Evolutionary conservation across 1,140 invertebrate genomes (phyloP).

Genomic region (Drosophila kepulauana): DNA sequence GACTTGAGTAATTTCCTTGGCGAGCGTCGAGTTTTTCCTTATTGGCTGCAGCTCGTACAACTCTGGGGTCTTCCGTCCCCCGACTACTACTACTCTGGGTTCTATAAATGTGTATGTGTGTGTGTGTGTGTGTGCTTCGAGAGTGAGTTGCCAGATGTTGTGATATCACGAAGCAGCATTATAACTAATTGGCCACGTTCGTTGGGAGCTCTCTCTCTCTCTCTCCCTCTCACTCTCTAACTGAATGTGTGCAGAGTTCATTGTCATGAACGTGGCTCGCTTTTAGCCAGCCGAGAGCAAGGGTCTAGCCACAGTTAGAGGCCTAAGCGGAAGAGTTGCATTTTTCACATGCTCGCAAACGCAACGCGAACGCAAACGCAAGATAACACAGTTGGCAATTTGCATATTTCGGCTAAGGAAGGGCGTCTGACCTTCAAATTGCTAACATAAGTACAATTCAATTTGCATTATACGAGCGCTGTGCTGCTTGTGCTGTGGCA

Average conservation of each 20-base stretch:
- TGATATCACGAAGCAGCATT: constrained; percentile 83
- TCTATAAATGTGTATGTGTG: constrained; percentile 19
- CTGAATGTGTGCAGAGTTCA: constrained; percentile 55
- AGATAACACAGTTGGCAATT: constrained; percentile 51
- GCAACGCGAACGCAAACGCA: not conserved
- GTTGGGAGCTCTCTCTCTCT: constrained; percentile 53
- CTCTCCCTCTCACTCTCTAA: constrained; percentile 20
- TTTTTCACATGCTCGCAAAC: constrained; percentile 63
- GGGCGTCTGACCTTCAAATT: constrained; percentile 78
- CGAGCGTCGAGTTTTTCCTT: constrained; percentile 76
- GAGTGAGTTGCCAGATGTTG: constrained; percentile 82
- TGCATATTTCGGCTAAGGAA: constrained; percentile 74
- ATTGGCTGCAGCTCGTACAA: constrained; percentile 60
- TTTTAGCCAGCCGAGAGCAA: constrained; percentile 31
- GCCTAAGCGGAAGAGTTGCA: constrained; percentile 65
- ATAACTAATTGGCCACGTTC: constrained; percentile 83
- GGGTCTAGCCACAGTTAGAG: constrained; percentile 17
- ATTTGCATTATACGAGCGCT: constrained; percentile 53
- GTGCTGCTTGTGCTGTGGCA: constrained; percentile 15
- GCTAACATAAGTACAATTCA: constrained; percentile 62
- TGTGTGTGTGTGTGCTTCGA: constrained; percentile 51
- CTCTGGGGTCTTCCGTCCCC: constrained; percentile 32
- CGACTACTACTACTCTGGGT: constrained; percentile 13
- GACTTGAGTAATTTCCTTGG: constrained; percentile 82
- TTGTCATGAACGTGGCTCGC: constrained; percentile 72